phyloP scores from a whole-genome alignment of 1,140 invertebrate species.

The Procambarus clarkii region DNA sequence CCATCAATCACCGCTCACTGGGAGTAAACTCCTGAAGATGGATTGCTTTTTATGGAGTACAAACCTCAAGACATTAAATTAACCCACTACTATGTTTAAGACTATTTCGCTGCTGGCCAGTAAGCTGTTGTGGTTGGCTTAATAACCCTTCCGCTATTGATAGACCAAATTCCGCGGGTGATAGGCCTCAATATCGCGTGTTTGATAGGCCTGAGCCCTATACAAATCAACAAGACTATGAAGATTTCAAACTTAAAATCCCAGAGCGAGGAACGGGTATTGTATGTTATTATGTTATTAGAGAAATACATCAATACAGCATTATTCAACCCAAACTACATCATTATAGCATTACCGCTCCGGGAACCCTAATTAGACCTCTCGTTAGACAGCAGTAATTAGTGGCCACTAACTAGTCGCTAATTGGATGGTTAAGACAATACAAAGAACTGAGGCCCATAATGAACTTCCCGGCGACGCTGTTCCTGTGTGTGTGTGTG shows the following conservation, averaged over 20 bases:
- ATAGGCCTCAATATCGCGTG: neutral
- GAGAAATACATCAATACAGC: neutral
- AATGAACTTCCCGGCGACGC: neutral
- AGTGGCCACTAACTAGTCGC: neutral
- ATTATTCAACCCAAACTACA: neutral
- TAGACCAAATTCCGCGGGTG: neutral
- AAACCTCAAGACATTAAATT: no score
- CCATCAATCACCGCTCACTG: no score
- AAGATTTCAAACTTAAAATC: no score
- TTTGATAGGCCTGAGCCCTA: neutral
- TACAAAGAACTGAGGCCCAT: neutral
- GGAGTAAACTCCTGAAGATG: no score
- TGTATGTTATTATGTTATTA: neutral
- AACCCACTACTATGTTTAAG: no score
- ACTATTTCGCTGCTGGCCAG: no score
- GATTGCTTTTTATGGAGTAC: no score
- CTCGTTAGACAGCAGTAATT: conserved; percentile 13
- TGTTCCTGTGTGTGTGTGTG: neutral
- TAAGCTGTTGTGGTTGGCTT: no score
- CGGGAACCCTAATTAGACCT: neutral
- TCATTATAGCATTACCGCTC: neutral
- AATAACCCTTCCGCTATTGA: no score
- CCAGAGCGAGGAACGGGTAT: neutral
- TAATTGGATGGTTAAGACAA: conserved; percentile 17
- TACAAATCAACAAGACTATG: no score